phyloP scores from a whole-genome alignment of 2,113 vertebrate genomes.

The Gambusia holbrooki region DNA sequence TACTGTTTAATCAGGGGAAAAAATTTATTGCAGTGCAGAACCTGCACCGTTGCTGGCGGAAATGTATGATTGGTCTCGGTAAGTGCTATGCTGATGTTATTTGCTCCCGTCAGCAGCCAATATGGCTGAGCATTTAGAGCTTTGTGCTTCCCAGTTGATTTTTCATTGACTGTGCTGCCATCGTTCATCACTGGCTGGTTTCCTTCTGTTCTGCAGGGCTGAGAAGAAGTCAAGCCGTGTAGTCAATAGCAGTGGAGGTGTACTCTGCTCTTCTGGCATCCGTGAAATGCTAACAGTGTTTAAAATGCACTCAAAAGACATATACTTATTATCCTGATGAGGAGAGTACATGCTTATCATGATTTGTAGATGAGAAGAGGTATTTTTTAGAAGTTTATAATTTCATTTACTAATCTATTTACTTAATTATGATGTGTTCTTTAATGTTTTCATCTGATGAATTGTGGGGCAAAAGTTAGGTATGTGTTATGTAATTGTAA shows the following conservation, averaged over 20 bases:
- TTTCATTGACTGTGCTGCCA: constrained; percentile 82
- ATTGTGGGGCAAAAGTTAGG: too few species aligned
- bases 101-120: constrained; percentile 84
- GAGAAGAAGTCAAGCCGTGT: constrained; percentile 49
- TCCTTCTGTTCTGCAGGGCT: constrained; percentile 58
- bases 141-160: constrained; percentile 82
- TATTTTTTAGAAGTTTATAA: too few species aligned
- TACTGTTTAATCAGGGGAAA: constrained; percentile 98
- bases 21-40: constrained; percentile 83
- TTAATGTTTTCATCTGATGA: too few species aligned
- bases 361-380: too few species aligned
- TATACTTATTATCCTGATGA: constrained; percentile 20
- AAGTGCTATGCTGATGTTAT: constrained; percentile 81
- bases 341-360: constrained; percentile 5
- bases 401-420: too few species aligned
- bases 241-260: constrained; percentile 54
- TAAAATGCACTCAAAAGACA: constrained; percentile 22
- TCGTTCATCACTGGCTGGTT: constrained; percentile 79
- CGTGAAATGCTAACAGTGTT: constrained; percentile 37
- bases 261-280: constrained; percentile 44
- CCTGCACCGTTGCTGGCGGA: constrained; percentile 69
- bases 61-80: constrained; percentile 81
- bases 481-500: too few species aligned
- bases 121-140: constrained; percentile 82
- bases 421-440: too few species aligned